Evolutionary conservation across 2,113 vertebrate species (phyloP), one percentile per base, ranked within the genome.

Genomic region (Myrmecobius fasciatus): DNA sequence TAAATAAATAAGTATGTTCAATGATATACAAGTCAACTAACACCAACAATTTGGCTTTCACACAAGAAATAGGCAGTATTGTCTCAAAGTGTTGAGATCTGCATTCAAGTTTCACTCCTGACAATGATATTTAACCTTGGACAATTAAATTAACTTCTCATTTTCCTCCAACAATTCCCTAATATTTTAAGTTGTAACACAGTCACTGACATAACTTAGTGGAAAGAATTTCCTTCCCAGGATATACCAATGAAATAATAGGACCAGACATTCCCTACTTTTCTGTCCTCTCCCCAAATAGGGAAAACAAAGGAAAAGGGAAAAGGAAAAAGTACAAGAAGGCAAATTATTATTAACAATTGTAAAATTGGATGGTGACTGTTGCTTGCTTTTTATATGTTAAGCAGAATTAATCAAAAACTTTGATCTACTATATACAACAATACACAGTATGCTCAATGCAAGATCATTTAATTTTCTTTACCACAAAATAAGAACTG

Each of bases 401-500:
- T 83, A 83, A 43, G 24, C 22, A 83, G 89, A 53, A 97, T 96
- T 92, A 93, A 96, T 56, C 83, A n/a, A 12, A 89, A 89, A 52
- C 6, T 90, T 95, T 96, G 8, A 97, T 95, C 56, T 95, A 75
- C 3, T 53, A 88, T 47, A 10, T 17, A 6, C 53, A 22, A 83
- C 20, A 97, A 46, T 0, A 96, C 14, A 43, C 31, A 96, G 52
- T 28, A 94, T 22, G 95, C 3, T 92, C 97, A 96, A 17, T 91
- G 4, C n/a, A 94, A 95, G 93, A 83, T 83, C 94, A 49, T 3
- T 31, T 67, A 93, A 92, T 20, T 90, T 67, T 90, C 83, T 93
- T 97, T 97, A 91, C n/a, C 91, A 89, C 20, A 92, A 96, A 94
- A 93, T 4, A 98, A 94, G 95, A 90, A 97, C 95, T 96, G 93